Base-by-base conservation (phyloP, 2,888 invertebrate genomes). In the Agriotes lineatus region DNA sequence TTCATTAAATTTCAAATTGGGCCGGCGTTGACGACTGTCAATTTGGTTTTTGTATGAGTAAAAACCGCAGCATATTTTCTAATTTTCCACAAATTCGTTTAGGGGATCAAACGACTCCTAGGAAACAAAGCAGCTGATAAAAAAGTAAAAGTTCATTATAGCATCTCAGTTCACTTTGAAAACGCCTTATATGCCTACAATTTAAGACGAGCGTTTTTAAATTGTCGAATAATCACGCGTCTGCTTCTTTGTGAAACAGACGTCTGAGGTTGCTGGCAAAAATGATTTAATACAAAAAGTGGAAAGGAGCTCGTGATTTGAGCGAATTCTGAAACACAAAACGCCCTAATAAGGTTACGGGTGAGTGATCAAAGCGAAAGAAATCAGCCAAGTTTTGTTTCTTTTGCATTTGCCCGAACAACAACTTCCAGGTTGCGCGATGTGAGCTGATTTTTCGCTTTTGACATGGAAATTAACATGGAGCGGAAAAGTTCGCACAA, bases 351-450 rank as follows among this genome's bases (percentile, higher is more conserved):
- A 45, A 64, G 22, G 48, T 48, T 57, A 45, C 48, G 64, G 42
- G 48, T 39, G 58, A 64, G 30, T 22, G 64, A 64, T 64, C 64
- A 64, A 64, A 64, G 64, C 39, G 44, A 63, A 63, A 54, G 56
- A 56, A 63, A 56, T 54, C 63, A 19, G 16, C 30, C 20, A 56
- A 56, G 44, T 48, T 45, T 44, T 57, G 18, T 64, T 56, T 37
- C 35, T 58, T 44, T 64, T 64, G 19, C 16, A 22, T 35, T 12
- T 57, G 19, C 18, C 12, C 45, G 18, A 45, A 58, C 19, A 57
- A 52, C 54, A 56, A 45, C 56, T 57, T 64, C 18, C 45, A 12
- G 45, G 42, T 45, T 56, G 45, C 25, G 45, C 30, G 63, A 64
- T 64, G 42, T 64, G 56, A 64, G 44, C 20, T 37, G 56, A 64